phyloP scores from a whole-genome alignment of 2,888 invertebrate species.

The Acrobasis suavella region DNA sequence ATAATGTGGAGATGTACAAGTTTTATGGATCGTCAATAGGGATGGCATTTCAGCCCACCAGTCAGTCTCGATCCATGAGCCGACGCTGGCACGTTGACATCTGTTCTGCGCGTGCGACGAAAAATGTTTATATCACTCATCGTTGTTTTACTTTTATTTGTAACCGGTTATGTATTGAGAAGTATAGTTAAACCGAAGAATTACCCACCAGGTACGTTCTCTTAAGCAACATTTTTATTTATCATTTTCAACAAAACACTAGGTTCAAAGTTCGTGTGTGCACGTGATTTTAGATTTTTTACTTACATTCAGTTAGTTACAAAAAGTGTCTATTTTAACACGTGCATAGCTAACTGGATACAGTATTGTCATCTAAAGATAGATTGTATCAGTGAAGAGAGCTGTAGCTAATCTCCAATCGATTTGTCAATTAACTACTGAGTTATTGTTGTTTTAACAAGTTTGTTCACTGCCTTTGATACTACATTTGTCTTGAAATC shows the following conservation, averaged over 20 bases:
- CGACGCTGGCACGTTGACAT: slow-evolving; percentile 11
- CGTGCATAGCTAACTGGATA: slow-evolving; percentile 8
- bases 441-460: neutral
- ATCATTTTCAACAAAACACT: neutral
- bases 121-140: slow-evolving; percentile 37
- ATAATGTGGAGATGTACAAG: neutral
- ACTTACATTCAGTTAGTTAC: neutral
- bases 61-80: slow-evolving; percentile 13
- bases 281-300: neutral
- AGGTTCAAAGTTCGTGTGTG: slow-evolving; percentile 14
- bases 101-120: slow-evolving; percentile 8
- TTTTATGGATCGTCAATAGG: slow-evolving; percentile 17
- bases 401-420: neutral
- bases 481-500: neutral
- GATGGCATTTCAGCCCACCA: slow-evolving; percentile 11
- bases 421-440: neutral
- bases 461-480: too few relatives aligned
- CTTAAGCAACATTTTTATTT: neutral
- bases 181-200: slow-evolving; percentile 64
- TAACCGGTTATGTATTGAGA: slow-evolving; percentile 31
- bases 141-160: slow-evolving; percentile 31
- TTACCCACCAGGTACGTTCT: slow-evolving; percentile 76
- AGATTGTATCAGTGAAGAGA: neutral
- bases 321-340: slow-evolving; percentile 15
- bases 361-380: slow-evolving; percentile 22